A percentile compares a stretch with the other conserved stretches of the same genome.
phyloP scores from a whole-genome alignment of 2,888 invertebrate genomes.

The Eupeodes latifasciatus region DNA sequence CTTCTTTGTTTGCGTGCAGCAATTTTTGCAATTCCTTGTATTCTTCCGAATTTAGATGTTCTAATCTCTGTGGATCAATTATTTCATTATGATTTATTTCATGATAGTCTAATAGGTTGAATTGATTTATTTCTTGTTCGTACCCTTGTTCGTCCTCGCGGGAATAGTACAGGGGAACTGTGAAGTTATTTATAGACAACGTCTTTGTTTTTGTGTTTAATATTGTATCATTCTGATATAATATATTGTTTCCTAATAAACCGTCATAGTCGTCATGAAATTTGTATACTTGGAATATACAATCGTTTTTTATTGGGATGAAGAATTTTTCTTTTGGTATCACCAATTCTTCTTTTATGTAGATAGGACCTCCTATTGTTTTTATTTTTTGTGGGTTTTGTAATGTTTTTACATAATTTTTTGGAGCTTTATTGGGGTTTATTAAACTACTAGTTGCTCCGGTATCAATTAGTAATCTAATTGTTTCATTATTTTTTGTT shows the following conservation, averaged over 20 bases:
- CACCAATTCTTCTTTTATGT: too few relatives aligned
- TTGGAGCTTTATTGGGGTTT: not conserved
- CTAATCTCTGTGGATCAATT: not conserved
- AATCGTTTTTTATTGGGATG: not conserved
- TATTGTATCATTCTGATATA: constrained; percentile 1
- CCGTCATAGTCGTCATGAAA: constrained; percentile 1
- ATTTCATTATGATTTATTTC: not conserved
- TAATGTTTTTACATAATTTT: not conserved
- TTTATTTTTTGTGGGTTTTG: too few relatives aligned
- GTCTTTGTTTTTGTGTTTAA: not conserved
- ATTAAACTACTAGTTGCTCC: not conserved
- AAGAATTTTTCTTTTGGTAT: too few relatives aligned
- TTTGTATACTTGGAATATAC: not conserved
- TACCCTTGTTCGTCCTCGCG: not conserved
- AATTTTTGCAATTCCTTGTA: not conserved
- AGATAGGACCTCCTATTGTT: too few relatives aligned
- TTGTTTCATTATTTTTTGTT: too few relatives aligned
- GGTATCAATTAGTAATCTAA: not conserved
- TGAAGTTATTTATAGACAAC: not conserved
- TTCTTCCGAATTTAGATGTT: constrained; percentile 1
- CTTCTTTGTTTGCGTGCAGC: not conserved
- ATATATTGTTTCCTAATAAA: constrained; percentile 1
- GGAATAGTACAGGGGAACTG: not conserved
- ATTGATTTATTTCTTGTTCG: not conserved
- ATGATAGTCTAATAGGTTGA: constrained; percentile 1